Base-by-base conservation (phyloP, 1,140 invertebrate species). In the Teleogryllus occipitalis region DNA sequence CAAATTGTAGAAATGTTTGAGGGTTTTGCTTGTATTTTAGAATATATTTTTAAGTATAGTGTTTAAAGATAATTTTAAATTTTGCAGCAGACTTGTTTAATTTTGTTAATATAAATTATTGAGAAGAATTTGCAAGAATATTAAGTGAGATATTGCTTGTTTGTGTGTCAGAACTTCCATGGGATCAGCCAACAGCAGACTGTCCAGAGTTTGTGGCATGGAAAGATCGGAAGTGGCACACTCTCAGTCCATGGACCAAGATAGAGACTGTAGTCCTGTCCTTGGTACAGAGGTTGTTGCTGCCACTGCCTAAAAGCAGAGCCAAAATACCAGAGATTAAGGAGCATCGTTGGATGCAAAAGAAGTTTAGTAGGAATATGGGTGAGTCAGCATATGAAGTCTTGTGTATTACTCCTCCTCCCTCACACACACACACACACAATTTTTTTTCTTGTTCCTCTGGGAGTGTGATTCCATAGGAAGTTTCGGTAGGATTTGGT, bases 221-320 rank as follows among this genome's bases (percentile, higher is more conserved):
- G 96, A 91, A 90, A 82, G 88, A 90, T 80, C 89, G 89, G 79
- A 87, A 86, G 82, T 90, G 90, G 85, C 87, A 88, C 82, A 86
- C 87, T 81, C 89, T 91, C 46, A 90, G 90, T 7, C 94, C 95
- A 0, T 98, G 96, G 96, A 91, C 88, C 76, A 96, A 96, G 86
- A 88, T 97, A 78, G 91, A 95, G 82, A 93, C 91, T 77, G 85
- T 91, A 75, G 91, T 92, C 6, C 87, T 97, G 47, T 91, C 91
- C 75, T 87, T 97, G 76, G 86, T 96, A 12, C 89, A 90, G 82
- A 92, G 93, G 82, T 91, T 97, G 54, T 87, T 97, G 76, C 87
- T 87, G 75, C 90, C 92, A 47, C 87, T 89, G 79, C 91, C 94
- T 1, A 86, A 87, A 1, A 87, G 88, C 75, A 88, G 96, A 82